A percentile compares a stretch with the other conserved stretches of the same genome.
phyloP scores from a whole-genome alignment of 2,113 vertebrate species.

The Corydoras sp. region DNA sequence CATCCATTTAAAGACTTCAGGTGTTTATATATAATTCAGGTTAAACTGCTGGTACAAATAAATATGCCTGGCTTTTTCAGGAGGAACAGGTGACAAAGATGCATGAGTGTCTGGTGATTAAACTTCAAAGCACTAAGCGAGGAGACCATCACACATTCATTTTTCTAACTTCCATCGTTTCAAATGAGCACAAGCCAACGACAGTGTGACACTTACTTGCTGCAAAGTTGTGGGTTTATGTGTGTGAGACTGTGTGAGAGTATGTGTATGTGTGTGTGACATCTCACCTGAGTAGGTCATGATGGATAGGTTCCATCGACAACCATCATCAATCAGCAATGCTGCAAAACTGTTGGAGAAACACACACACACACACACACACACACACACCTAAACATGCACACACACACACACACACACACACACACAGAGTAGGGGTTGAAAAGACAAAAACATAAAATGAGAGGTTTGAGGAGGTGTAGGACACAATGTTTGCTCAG shows the following conservation, averaged over 20 bases:
- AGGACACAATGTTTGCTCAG: too few relatives aligned
- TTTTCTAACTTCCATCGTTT: too few relatives aligned
- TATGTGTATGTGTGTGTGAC: conserved; percentile 30
- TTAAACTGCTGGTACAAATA: conserved; percentile 22
- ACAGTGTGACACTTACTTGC: conserved; percentile 12
- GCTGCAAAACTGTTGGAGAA: conserved; percentile 33
- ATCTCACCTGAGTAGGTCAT: conserved; percentile 36
- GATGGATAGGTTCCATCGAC: conserved; percentile 46
- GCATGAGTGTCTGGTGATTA: conserved; percentile 1
- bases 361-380: background rate
- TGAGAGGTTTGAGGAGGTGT: background rate
- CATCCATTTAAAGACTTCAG: too few relatives aligned
- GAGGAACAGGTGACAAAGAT: background rate
- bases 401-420: too few relatives aligned
- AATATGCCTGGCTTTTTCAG: conserved; percentile 2
- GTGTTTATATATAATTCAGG: conserved; percentile 5
- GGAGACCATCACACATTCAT: too few relatives aligned
- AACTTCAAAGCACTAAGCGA: background rate
- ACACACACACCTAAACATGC: too few relatives aligned
- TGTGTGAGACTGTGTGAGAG: conserved; percentile 17
- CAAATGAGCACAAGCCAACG: background rate
- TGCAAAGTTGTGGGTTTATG: conserved; percentile 1
- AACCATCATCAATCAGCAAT: conserved; percentile 44
- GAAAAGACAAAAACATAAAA: background rate
- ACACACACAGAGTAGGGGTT: background rate